Base-by-base conservation (phyloP, 2,888 invertebrate species). In the Tetheella fluctuosa region DNA sequence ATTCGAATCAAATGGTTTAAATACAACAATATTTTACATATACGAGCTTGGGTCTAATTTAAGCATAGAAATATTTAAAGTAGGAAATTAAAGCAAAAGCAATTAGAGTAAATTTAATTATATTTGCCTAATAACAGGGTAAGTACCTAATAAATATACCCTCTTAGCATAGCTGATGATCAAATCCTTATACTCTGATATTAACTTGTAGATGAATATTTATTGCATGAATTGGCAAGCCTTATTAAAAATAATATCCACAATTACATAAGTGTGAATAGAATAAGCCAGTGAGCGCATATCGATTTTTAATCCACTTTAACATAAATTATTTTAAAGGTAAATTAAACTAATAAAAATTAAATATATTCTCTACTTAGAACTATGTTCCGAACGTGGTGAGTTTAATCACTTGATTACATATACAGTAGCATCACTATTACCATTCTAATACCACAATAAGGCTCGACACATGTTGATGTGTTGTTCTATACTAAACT, bases 381-480 rank as follows among this genome's bases (percentile, higher is more conserved):
- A 64, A 69, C 66, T 72, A 77, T 39, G 55, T 68, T 69, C 81
- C 81, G 91, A 83, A 92, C 92, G 91, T 92, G 92, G 92, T 92
- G 90, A 90, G 91, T 83, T 92, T 92, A 77, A 84, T 63, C 89
- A 90, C 90, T 88, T 61, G 34, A 13, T 61, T 63, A 66, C 59
- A 64, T 67, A 59, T 58, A 63, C 4, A 56, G 61, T 59, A 66
- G 52, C 59, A 57, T 64, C 61, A 68, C 58, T 68, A 65, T 57
- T 58, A 64, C 57, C 62, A 65, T 69, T 59, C 62, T 62, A 56
- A 68, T 67, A 72, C 74, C 75, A 79, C 74, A 77, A 79, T 83
- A 83, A 83, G 81, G 83, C 83, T 7, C 20, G n/a, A 48, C 48
- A 48, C 10, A 48, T 48, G 67, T 64, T 64, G 60, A 23, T 28